phyloP scores from a whole-genome alignment of 2,797 vertebrate species.

The Poecile montanus region DNA sequence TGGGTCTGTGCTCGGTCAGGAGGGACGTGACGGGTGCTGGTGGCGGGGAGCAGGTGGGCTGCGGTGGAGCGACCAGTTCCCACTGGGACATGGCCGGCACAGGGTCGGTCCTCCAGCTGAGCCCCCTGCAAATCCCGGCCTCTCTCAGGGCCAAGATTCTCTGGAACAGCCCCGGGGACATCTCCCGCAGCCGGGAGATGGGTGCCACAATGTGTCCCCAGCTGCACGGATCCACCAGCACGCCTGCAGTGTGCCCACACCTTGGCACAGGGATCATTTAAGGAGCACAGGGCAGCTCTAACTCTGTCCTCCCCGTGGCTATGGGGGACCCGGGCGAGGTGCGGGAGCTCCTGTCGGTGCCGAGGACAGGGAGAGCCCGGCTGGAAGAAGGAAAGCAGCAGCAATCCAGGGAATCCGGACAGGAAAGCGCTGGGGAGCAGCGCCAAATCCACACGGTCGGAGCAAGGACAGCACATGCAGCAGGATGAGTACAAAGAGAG shows the following conservation, averaged over 20 bases:
- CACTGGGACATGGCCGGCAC: neutral
- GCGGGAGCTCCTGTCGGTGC: neutral
- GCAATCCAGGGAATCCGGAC: slow-evolving; percentile 32
- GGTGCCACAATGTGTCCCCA: neutral
- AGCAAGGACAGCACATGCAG: slow-evolving; percentile 9
- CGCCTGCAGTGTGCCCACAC: neutral
- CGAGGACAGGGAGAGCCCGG: neutral
- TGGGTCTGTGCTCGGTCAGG: neutral
- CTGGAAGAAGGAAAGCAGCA: neutral
- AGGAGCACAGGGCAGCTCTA: rapidly evolving
- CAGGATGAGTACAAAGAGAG: neutral
- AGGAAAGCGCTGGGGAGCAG: slow-evolving; percentile 19
- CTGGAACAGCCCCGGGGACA: neutral
- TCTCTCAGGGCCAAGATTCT: neutral
- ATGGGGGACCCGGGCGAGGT: neutral
- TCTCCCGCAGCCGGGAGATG: rapidly evolving
- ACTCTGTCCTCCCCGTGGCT: rapidly evolving
- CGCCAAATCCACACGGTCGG: neutral
- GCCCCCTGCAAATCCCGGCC: neutral
- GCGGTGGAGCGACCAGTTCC: rapidly evolving
- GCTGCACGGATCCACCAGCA: neutral
- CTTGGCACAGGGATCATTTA: rapidly evolving
- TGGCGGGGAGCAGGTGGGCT: neutral
- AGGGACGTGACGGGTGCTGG: neutral
- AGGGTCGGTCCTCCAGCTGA: neutral